A percentile compares a stretch with the other conserved stretches of the same genome.
phyloP scores from a whole-genome alignment of 2,113 vertebrate genomes.

The Python bivittatus region DNA sequence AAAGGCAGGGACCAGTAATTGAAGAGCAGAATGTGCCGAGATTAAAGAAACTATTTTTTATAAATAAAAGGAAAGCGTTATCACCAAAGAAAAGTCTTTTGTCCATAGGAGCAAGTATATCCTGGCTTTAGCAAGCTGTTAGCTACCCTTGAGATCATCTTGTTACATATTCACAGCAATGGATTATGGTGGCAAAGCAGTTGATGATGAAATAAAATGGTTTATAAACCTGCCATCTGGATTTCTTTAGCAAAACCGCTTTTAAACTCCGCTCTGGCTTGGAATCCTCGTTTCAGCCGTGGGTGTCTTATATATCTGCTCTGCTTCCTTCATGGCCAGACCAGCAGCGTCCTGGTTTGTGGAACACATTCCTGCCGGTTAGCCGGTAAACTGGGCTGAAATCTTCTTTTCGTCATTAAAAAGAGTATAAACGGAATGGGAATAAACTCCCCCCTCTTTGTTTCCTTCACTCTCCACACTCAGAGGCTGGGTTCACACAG shows the following conservation, averaged over 20 bases:
- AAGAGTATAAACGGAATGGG: not conserved
- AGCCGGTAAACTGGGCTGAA: not conserved
- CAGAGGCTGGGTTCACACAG: not conserved
- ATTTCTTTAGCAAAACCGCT: not conserved
- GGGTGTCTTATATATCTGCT: not conserved
- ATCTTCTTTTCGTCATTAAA: not conserved
- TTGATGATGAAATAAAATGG: slow-evolving; percentile 77
- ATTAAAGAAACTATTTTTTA: slow-evolving; percentile 67
- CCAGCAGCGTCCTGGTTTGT: not conserved
- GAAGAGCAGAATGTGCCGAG: slow-evolving; percentile 60
- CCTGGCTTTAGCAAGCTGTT: slow-evolving; percentile 78
- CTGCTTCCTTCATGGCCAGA: not conserved
- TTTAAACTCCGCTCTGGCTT: not conserved
- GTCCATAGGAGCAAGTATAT: slow-evolving; percentile 70
- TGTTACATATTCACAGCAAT: slow-evolving; percentile 76
- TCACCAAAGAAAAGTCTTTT: slow-evolving; percentile 71
- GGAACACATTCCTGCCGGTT: not conserved
- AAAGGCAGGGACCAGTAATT: slow-evolving; percentile 52
- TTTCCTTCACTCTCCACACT: not conserved
- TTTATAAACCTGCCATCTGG: slow-evolving; percentile 59
- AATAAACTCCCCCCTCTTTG: not conserved
- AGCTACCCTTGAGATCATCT: slow-evolving; percentile 75
- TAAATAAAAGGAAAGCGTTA: slow-evolving; percentile 50
- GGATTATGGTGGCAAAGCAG: slow-evolving; percentile 75
- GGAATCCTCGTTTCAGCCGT: not conserved